Percentiles rank a stretch among this genome's conserved stretches.
phyloP scores from a whole-genome alignment of 2,888 invertebrate species.

The Oscheius sp. region DNA sequence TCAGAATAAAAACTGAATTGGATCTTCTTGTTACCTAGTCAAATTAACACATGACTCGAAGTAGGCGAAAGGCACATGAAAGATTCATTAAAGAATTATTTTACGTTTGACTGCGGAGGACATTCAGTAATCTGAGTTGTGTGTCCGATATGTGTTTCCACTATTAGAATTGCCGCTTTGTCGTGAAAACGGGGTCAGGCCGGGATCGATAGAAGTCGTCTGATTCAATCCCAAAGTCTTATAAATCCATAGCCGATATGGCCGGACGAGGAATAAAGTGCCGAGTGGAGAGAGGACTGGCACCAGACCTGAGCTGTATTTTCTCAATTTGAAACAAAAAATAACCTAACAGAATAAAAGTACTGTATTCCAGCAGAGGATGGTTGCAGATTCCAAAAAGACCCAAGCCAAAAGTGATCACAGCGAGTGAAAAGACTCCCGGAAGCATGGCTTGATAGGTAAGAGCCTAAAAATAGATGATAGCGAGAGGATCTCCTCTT shows the following conservation, averaged over 20 bases:
- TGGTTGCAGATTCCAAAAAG: slow-evolving; percentile 8
- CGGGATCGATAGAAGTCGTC: not conserved
- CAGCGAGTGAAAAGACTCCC: not conserved
- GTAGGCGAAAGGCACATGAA: too few species aligned
- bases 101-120: too few species aligned
- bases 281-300: not conserved
- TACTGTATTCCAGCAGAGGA: slow-evolving; percentile 2
- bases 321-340: not conserved
- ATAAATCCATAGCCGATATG: not conserved
- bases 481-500: not conserved
- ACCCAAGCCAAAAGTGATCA: not conserved
- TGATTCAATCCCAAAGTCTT: not conserved
- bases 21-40: too few species aligned
- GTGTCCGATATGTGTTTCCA: too few species aligned
- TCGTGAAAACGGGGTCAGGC: not conserved
- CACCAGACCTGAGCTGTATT: not conserved
- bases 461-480: slow-evolving; percentile 8
- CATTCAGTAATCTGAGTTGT: too few species aligned
- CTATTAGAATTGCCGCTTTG: not conserved
- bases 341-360: not conserved
- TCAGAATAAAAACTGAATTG: too few species aligned
- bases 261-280: not conserved
- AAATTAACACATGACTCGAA: too few species aligned
- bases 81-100: too few species aligned
- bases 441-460: slow-evolving; percentile 2